Percentiles rank a stretch among this genome's conserved stretches.
These are phyloP conservation scores for Calonectris borealis DNA, from an alignment of 2,113 vertebrate genomes.

Conservation along the genomic window DNA sequence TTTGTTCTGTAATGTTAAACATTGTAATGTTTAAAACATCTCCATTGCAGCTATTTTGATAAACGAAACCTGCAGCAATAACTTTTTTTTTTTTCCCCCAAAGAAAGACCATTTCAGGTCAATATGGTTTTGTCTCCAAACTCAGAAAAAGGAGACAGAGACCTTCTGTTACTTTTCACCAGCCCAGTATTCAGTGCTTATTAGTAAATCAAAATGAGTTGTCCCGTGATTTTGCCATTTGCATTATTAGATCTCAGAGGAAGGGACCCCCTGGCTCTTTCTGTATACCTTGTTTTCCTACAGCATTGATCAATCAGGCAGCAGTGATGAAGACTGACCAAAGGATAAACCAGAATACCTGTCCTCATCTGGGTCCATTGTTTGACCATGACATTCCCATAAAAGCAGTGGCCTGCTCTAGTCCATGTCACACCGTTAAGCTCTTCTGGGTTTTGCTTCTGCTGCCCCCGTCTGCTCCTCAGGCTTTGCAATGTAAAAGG, in stretches of 20 bases:
- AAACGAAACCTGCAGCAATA: not conserved
- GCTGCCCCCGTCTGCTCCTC: not conserved
- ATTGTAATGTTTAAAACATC: not conserved
- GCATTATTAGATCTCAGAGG: not conserved
- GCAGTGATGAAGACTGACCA: not conserved
- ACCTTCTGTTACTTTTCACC: not conserved
- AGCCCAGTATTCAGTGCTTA: not conserved
- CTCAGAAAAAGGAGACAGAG: not conserved
- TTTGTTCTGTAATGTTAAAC: not conserved
- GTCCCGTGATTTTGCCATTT: not conserved
- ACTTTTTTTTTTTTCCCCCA: not conserved
- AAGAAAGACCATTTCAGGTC: not conserved
- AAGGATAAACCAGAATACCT: not conserved
- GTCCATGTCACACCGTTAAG: not conserved
- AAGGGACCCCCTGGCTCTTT: not conserved
- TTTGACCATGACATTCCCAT: not conserved
- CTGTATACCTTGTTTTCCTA: not conserved
- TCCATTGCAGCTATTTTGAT: not conserved
- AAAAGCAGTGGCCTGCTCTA: not conserved
- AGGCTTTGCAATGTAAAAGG: not conserved
- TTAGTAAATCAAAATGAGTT: not conserved
- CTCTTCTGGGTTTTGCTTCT: not conserved
- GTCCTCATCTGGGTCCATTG: not conserved
- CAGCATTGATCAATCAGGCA: not conserved
- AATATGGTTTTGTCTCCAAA: not conserved